phyloP scores from a whole-genome alignment of 2,888 invertebrate genomes.

The Chrysolina haemoptera region DNA sequence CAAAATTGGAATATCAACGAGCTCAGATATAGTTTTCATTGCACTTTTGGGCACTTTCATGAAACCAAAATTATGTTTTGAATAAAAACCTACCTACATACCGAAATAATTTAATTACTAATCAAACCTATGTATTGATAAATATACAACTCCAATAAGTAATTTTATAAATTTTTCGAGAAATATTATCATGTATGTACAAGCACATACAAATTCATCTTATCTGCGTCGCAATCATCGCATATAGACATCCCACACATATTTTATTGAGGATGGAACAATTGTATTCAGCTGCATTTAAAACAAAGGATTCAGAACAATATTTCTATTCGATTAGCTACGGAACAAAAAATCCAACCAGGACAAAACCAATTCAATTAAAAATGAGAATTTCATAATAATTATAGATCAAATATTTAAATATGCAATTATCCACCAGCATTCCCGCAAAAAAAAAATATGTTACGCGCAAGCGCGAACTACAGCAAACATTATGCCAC shows the following conservation, averaged over 20 bases:
- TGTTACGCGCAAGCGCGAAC: constrained; percentile 58
- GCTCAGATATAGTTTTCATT: background rate
- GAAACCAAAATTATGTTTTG: background rate
- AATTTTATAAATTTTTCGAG: too few species aligned
- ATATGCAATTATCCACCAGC: constrained; percentile 40
- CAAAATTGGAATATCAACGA: background rate
- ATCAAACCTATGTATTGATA: too few species aligned
- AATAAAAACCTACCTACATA: background rate
- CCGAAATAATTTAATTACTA: too few species aligned
- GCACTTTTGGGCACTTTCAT: background rate
- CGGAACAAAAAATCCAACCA: background rate
- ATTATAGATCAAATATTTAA: constrained; percentile 31
- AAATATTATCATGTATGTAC: background rate
- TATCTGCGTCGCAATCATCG: constrained; percentile 4
- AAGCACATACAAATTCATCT: constrained; percentile 16
- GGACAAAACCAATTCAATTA: background rate
- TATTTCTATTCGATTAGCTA: background rate
- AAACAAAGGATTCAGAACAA: background rate
- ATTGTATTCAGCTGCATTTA: background rate
- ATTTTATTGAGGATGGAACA: constrained; percentile 6
- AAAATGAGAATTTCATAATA: background rate
- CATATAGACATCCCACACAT: constrained; percentile 12
- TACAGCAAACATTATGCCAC: constrained; percentile 62
- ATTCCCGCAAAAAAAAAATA: constrained; percentile 43
- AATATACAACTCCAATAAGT: too few species aligned